Conservation (phyloP, 2,797 vertebrate genomes). For the Siniperca scherzeri region DNA sequence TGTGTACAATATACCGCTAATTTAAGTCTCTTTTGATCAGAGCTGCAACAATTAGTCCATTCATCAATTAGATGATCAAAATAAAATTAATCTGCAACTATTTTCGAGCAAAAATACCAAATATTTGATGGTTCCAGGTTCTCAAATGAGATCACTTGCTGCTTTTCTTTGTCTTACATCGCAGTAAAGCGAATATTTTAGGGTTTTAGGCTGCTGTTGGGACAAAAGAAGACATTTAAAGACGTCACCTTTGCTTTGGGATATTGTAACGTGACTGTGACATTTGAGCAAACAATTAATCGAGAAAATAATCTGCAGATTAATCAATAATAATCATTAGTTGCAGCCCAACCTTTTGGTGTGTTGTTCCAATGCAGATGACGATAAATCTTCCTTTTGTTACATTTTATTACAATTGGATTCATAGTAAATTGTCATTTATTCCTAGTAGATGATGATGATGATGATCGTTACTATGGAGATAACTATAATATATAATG, state of each 20-base stretch:
- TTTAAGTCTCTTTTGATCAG: not conserved
- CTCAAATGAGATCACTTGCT: no score
- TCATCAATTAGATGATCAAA: no score
- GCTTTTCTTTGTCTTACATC: no score
- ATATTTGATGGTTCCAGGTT: not conserved
- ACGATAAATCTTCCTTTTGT: not conserved
- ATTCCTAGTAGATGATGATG: not conserved
- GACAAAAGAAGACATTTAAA: no score
- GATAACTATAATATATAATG: no score
- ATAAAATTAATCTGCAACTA: not conserved
- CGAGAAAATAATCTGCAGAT: not conserved
- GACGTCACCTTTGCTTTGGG: no score
- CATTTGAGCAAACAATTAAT: not conserved
- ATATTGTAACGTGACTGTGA: not conserved
- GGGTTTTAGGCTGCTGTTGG: no score
- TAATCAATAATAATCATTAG: not conserved
- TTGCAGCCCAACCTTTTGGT: not conserved
- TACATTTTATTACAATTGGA: not conserved
- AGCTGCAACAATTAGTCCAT: no score
- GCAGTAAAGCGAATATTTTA: no score
- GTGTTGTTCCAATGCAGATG: not conserved
- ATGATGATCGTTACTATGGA: no score
- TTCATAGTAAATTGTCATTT: not conserved
- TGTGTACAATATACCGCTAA: not conserved
- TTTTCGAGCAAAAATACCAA: not conserved